Base-by-base conservation (phyloP, 2,888 invertebrate genomes). In the Drosophila putrida region DNA sequence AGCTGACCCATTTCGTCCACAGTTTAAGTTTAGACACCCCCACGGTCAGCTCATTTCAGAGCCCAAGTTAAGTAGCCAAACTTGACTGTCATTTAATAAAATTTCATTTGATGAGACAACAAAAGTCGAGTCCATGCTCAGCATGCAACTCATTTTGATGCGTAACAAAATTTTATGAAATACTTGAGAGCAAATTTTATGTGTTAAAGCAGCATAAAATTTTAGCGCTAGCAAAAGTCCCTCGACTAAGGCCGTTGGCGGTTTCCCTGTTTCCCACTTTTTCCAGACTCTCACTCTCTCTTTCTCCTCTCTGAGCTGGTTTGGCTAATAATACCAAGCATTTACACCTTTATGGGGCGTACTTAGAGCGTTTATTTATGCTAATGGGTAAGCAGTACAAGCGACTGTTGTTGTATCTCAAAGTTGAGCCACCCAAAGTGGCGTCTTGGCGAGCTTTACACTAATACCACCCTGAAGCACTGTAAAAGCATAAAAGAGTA, bases 341-440 rank as follows among this genome's bases (percentile, higher is more conserved):
- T 89, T 90, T 89, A 86, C 91, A 90, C 91, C 90, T 90, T 90
- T 89, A 91, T 89, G 84, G 78, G 77, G 76, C 73, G 79, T 78
- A 85, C 85, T 88, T 82, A 83, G 82, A 85, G 72, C 78, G 84
- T 82, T 89, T 90, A 90, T 90, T 90, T 90, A 90, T 90, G 90
- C 90, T 90, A 90, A 90, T 90, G 83, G 86, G 54, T 49, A 43
- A 64, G 61, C 51, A 53, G 74, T 51, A 70, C 51, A 60, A 60
- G 68, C 59, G 41, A 50, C 44, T 61, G 51, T 57, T 54, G 62
- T 60, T 44, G 28, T 55, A 55, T 55, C 54, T 55, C 54, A 55
- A 55, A 55, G 54, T 43, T 55, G 43, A 55, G 54, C 62, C 66
- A 67, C 54, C 55, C 44, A 67, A 74, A 75, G 71, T 80, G 78